phyloP scores from a whole-genome alignment of 2,113 vertebrate species.

The Pycnonotus jocosus region DNA sequence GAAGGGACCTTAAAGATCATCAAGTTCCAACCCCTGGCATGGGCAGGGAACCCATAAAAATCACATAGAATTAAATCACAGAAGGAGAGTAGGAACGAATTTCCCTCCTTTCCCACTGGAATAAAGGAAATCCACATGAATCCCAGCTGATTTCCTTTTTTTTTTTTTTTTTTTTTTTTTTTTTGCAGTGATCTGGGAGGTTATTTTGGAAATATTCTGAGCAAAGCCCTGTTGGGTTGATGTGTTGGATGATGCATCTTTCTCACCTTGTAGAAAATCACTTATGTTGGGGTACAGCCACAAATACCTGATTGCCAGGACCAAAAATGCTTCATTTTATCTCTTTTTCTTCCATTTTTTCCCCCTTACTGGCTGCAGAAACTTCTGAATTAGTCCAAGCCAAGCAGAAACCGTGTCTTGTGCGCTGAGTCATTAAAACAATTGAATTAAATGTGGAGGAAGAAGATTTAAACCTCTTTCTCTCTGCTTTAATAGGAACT shows the following conservation, averaged over 20 bases:
- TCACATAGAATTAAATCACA: not conserved
- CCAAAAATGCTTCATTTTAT: fast-evolving
- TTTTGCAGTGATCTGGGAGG: not conserved
- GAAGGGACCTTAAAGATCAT: not conserved
- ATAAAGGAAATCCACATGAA: not conserved
- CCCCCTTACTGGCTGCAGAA: not conserved
- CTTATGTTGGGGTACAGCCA: not conserved
- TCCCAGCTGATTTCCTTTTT: not conserved
- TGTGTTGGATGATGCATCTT: not conserved
- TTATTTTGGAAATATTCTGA: not conserved
- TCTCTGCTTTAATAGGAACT: not conserved
- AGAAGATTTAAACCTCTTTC: slow-evolving; percentile 5
- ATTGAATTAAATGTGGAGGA: slow-evolving; percentile 54
- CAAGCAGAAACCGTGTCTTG: not conserved
- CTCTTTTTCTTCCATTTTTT: not conserved
- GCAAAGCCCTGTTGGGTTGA: not conserved
- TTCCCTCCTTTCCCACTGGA: not conserved
- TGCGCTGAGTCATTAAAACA: not conserved
- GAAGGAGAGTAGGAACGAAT: not conserved
- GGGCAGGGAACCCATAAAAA: not conserved
- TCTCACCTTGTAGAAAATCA: not conserved
- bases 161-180: not conserved
- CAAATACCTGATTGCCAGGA: not conserved
- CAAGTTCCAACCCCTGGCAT: not conserved
- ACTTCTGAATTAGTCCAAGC: not conserved